Percentiles rank a stretch among this genome's conserved stretches.
Conservation (phyloP, 2,797 vertebrate genomes). For the Hemitrygon akajei region DNA sequence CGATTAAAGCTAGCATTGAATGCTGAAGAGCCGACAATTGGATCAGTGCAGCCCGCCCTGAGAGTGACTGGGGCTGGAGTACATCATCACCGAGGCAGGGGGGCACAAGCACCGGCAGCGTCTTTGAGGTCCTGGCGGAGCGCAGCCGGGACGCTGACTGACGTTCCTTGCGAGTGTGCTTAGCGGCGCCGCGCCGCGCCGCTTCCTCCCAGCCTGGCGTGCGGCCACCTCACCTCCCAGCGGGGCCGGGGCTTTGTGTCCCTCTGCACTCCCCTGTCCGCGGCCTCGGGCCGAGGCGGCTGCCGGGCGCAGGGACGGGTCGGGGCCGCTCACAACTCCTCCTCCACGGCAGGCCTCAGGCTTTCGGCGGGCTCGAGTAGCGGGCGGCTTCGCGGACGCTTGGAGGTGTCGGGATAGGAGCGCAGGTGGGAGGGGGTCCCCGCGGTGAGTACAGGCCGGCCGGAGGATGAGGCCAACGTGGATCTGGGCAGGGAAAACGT, state of each 20-base stretch:
- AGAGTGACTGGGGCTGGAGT: too few species aligned
- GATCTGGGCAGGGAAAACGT: not conserved
- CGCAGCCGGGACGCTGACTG: too few species aligned
- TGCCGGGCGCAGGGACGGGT: not conserved
- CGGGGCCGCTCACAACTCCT: not conserved
- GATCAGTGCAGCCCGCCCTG: too few species aligned
- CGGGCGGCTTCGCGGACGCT: not conserved
- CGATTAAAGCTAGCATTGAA: too few species aligned
- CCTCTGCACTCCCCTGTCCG: not conserved
- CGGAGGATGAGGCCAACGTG: not conserved
- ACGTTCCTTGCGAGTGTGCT: too few species aligned
- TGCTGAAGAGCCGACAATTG: too few species aligned
- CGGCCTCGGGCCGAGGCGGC: not conserved
- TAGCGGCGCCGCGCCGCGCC: too few species aligned
- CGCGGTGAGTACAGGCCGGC: not conserved
- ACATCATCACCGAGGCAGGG: too few species aligned
- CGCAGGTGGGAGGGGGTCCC: conserved; percentile 15
- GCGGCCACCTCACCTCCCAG: too few species aligned
- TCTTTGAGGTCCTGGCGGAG: conserved; percentile 38
- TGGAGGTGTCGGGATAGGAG: not conserved
- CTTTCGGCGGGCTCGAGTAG: not conserved
- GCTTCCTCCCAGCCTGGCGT: too few species aligned
- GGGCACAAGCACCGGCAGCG: not conserved
- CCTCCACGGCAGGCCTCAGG: conserved; percentile 33
- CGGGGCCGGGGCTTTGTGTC: too few species aligned